These are phyloP conservation scores for Patiria pectinifera DNA, from an alignment of 53 echinoderm and acorn worm species.

Conservation along the genomic window DNA sequence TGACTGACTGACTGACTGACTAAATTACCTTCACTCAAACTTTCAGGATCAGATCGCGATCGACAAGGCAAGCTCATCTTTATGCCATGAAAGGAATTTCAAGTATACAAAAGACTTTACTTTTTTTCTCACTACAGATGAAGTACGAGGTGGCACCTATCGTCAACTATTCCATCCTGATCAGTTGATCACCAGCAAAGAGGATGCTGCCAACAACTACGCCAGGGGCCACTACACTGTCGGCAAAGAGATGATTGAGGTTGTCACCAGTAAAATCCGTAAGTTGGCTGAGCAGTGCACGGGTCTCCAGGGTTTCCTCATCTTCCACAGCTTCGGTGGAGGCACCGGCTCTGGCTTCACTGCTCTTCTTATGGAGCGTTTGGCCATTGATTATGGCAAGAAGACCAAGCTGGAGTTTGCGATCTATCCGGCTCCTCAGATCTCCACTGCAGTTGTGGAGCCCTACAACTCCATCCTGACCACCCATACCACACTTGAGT, in stretches of 20 bases:
- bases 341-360: slow-evolving; percentile 76
- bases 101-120: no score
- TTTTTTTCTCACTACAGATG: slow-evolving; percentile 49
- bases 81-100: no score
- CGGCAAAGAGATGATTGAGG: slow-evolving; percentile 60
- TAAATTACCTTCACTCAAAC: no score
- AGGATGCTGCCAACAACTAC: slow-evolving; percentile 29
- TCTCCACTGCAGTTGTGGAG: slow-evolving; percentile 63
- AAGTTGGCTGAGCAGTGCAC: slow-evolving; percentile 89
- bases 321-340: no score
- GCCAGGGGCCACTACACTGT: slow-evolving; percentile 2
- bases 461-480: slow-evolving; percentile 75
- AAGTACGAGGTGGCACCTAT: slow-evolving; percentile 75
- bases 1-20: no score
- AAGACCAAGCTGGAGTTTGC: slow-evolving; percentile 89
- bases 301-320: no score
- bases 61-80: no score
- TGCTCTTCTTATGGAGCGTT: slow-evolving; percentile 84
- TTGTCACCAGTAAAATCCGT: slow-evolving; percentile 66
- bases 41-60: no score
- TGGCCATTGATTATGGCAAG: slow-evolving; percentile 84
- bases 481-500: slow-evolving; percentile 66
- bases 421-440: slow-evolving; percentile 78
- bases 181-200: slow-evolving; percentile 85
- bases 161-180: slow-evolving; percentile 84